phyloP scores from a whole-genome alignment of 1,140 invertebrate genomes.

The Heliothis virescens region DNA sequence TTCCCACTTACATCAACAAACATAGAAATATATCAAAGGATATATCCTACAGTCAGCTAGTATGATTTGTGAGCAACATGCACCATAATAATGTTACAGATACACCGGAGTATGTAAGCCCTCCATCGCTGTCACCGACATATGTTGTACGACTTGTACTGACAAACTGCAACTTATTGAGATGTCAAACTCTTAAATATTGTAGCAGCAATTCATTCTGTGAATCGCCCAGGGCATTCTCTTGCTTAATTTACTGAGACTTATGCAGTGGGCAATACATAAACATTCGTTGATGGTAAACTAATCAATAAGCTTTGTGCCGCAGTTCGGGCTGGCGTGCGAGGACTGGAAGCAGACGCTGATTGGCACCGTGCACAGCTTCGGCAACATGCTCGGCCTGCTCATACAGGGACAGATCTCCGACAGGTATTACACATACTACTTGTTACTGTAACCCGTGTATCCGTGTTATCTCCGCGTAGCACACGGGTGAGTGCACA shows the following conservation, averaged over 20 bases:
- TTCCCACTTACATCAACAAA: not conserved
- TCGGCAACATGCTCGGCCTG: constrained; percentile 76
- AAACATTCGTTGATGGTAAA: not conserved
- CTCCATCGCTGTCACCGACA: not conserved
- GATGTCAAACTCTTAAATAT: not conserved
- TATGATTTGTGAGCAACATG: not conserved
- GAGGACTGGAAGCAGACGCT: constrained; percentile 79
- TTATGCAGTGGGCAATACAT: not conserved
- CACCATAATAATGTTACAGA: not conserved
- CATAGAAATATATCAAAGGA: not conserved
- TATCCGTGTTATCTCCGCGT: too few relatives aligned
- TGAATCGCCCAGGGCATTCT: not conserved
- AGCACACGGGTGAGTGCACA: not conserved
- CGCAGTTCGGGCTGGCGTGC: constrained; percentile 76
- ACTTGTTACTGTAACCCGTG: too few relatives aligned
- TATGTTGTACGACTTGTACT: not conserved
- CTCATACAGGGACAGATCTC: constrained; percentile 78
- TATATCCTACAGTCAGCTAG: not conserved
- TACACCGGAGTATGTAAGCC: not conserved
- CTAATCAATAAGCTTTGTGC: constrained; percentile 3
- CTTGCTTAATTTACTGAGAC: not conserved
- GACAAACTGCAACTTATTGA: not conserved
- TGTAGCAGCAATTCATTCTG: not conserved
- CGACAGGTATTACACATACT: constrained; percentile 65
- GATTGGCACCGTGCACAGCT: constrained; percentile 75